phyloP scores from a whole-genome alignment of 2,113 vertebrate genomes.

The Manacus vitellinus region DNA sequence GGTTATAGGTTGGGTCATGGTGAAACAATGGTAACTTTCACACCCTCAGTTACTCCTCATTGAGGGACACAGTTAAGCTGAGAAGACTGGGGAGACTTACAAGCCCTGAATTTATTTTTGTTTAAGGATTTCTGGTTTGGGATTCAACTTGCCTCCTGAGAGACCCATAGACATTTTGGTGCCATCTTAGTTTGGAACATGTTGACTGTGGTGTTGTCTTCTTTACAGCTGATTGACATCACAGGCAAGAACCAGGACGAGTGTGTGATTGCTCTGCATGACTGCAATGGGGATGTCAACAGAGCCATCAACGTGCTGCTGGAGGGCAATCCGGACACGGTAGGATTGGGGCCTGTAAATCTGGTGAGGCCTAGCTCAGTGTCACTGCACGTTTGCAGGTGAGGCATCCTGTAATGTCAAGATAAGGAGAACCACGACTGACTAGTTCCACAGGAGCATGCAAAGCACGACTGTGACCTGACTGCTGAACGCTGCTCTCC shows the following conservation, averaged over 20 bases:
- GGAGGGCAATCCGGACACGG: slow-evolving; percentile 97
- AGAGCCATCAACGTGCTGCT: slow-evolving; percentile 97
- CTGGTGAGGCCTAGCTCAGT: neutral
- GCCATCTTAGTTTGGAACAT: accelerated
- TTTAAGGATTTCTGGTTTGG: neutral
- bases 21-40: neutral
- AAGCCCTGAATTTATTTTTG: neutral
- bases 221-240: slow-evolving; percentile 92
- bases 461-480: neutral
- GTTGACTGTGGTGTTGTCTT: neutral
- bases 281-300: slow-evolving; percentile 97
- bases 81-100: neutral
- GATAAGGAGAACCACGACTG: neutral
- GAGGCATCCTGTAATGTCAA: neutral
- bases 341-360: slow-evolving; percentile 61
- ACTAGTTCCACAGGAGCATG: neutral
- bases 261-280: slow-evolving; percentile 97
- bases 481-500: neutral
- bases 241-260: slow-evolving; percentile 99
- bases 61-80: neutral
- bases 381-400: neutral
- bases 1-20: neutral
- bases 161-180: neutral
- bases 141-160: neutral
- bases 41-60: accelerated